Evolutionary conservation across 1,140 invertebrate species (phyloP).

Genomic region (Euura saliciscinereae): DNA sequence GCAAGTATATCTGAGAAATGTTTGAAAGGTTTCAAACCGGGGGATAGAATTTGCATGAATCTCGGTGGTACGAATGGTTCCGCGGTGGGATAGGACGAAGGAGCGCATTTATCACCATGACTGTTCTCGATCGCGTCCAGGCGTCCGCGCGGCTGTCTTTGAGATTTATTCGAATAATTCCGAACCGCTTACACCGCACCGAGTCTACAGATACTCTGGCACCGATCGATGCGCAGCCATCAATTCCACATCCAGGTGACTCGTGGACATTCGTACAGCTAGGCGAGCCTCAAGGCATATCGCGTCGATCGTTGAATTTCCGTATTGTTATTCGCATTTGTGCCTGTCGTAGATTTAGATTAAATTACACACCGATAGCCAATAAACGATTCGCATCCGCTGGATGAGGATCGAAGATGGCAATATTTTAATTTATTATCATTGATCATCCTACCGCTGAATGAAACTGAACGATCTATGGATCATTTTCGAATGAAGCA

Average conservation of each 20-base stretch:
- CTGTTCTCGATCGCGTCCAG: constrained; percentile 3
- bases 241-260: not conserved
- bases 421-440: too few relatives aligned
- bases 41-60: too few relatives aligned
- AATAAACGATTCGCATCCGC: too few relatives aligned
- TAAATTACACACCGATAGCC: not conserved
- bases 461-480: too few relatives aligned
- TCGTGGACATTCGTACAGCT: not conserved
- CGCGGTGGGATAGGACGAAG: not conserved
- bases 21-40: too few relatives aligned
- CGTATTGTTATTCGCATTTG: constrained; percentile 3
- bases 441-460: too few relatives aligned
- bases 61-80: too few relatives aligned
- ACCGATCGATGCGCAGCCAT: not conserved
- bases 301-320: not conserved
- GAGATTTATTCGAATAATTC: constrained; percentile 7
- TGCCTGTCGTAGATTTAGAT: constrained; percentile 5
- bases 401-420: too few relatives aligned
- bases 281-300: not conserved
- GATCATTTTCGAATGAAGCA: too few relatives aligned
- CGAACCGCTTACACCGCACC: not conserved
- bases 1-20: too few relatives aligned
- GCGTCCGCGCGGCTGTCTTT: constrained; percentile 3
- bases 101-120: constrained; percentile 7
- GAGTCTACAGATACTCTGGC: not conserved